These are phyloP conservation scores for Protobothrops flavoviridis DNA, from an alignment of 2,113 vertebrate genomes.

Conservation along the genomic window DNA sequence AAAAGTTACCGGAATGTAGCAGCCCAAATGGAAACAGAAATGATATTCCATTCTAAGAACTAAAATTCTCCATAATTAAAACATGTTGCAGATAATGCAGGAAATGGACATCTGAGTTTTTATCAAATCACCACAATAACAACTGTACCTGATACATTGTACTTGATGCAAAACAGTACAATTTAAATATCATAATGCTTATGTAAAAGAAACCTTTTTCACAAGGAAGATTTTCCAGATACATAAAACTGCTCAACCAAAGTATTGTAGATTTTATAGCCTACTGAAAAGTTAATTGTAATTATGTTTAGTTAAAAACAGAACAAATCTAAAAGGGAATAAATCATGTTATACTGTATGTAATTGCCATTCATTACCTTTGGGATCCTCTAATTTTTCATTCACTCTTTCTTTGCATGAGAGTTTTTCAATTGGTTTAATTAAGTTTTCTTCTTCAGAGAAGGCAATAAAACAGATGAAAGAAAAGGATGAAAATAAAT, in stretches of 20 bases:
- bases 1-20: background rate
- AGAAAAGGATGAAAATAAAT: constrained; percentile 51
- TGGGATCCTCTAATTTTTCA: constrained; percentile 80
- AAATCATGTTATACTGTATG: background rate
- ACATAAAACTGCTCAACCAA: background rate
- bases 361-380: constrained; percentile 74
- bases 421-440: constrained; percentile 78
- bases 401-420: constrained; percentile 79
- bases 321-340: constrained; percentile 8
- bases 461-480: constrained; percentile 44
- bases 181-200: background rate
- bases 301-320: background rate
- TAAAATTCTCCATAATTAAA: background rate
- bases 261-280: background rate
- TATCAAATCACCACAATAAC: background rate
- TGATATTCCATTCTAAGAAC: background rate
- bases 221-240: background rate
- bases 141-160: background rate
- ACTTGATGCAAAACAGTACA: background rate
- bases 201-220: background rate
- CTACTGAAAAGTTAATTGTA: background rate
- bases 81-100: background rate
- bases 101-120: background rate
- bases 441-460: constrained; percentile 78
- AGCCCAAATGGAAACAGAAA: background rate